Conservation (phyloP, 2,113 vertebrate species). For the Phaethon lepturus region DNA sequence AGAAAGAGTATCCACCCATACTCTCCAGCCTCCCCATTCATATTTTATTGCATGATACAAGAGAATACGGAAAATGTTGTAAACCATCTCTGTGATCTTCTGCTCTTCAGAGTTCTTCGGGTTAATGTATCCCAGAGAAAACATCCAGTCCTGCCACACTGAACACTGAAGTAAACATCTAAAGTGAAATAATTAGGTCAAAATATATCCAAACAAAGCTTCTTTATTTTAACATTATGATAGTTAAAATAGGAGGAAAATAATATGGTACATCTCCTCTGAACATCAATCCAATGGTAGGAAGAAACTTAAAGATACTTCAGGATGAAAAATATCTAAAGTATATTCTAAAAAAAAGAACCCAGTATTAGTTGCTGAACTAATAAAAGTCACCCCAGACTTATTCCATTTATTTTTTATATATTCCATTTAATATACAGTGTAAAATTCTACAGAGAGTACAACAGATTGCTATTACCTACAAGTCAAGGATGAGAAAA, state of each 20-base stretch:
- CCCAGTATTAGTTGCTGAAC: background rate
- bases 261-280: background rate
- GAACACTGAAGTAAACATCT: conserved; percentile 99
- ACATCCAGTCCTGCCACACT: conserved; percentile 99
- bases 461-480: background rate
- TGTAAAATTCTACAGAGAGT: background rate
- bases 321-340: background rate
- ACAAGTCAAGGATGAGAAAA: background rate
- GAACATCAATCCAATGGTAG: background rate
- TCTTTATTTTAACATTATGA: background rate
- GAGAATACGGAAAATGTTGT: conserved; percentile 98
- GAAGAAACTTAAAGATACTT: background rate
- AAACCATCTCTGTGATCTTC: conserved; percentile 99
- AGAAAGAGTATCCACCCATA: conserved; percentile 97
- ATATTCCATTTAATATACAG: background rate
- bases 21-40: conserved; percentile 98
- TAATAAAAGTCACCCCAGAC: background rate
- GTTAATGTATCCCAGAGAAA: conserved; percentile 98
- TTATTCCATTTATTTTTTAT: background rate
- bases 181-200: conserved; percentile 54
- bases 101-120: conserved; percentile 98
- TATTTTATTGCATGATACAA: conserved; percentile 99
- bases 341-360: background rate
- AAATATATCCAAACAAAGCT: conserved; percentile 28
- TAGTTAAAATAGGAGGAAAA: background rate